Evolutionary conservation across 2,888 invertebrate species (phyloP).

Genomic region (Pterobdella sp.): DNA sequence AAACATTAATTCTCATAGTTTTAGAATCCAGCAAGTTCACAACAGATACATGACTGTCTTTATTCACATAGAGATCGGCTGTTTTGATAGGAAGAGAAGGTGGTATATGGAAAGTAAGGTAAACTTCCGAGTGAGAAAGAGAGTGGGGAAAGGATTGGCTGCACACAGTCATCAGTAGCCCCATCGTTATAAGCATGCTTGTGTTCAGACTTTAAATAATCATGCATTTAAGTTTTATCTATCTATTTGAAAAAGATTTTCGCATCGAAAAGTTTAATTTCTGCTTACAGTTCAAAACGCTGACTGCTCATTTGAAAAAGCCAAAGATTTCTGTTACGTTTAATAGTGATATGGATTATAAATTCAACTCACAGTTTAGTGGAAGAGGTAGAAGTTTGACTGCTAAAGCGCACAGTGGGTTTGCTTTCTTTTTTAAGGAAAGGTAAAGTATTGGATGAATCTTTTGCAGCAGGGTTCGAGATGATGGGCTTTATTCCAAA

Average conservation of each 20-base stretch:
- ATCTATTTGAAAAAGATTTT: no score
- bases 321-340: neutral
- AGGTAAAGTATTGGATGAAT: slow-evolving; percentile 20
- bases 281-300: no score
- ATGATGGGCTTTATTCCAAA: slow-evolving; percentile 22
- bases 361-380: neutral
- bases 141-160: slow-evolving; percentile 18
- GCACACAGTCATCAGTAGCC: slow-evolving; percentile 32
- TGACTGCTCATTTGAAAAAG: no score
- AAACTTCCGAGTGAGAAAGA: slow-evolving; percentile 26
- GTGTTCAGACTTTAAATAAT: slow-evolving; percentile 33
- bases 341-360: neutral
- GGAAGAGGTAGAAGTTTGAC: slow-evolving; percentile 24
- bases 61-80: slow-evolving; percentile 34
- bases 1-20: slow-evolving; percentile 32
- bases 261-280: no score
- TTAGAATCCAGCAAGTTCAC: slow-evolving; percentile 26
- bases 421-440: slow-evolving; percentile 25
- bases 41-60: slow-evolving; percentile 30
- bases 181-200: slow-evolving; percentile 32
- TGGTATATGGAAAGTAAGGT: slow-evolving; percentile 36
- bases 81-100: slow-evolving; percentile 34
- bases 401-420: slow-evolving; percentile 28
- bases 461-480: slow-evolving; percentile 10
- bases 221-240: no score